Evolutionary conservation across 2,888 invertebrate species (phyloP).

Genomic region (Loripinus fragilis): DNA sequence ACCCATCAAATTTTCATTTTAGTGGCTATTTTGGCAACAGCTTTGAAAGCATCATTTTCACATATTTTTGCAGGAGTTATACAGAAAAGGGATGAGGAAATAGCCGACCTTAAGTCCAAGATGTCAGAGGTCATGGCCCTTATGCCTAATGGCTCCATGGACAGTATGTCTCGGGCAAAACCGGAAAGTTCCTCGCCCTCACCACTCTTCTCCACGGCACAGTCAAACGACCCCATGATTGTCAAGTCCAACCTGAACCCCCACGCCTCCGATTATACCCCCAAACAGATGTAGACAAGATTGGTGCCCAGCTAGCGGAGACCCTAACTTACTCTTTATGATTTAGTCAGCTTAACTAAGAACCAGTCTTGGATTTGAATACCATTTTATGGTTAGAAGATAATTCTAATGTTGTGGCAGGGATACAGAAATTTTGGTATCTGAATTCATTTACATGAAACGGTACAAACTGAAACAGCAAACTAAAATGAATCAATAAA

Average conservation of each 20-base stretch:
- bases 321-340: conserved; percentile 16
- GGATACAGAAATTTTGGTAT: no score
- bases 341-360: conserved; percentile 12
- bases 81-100: conserved; percentile 94
- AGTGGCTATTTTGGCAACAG: no score
- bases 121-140: conserved; percentile 97
- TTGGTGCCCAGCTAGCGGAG: conserved; percentile 7
- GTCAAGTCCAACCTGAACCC: conserved; percentile 89
- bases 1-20: no score
- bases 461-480: no score
- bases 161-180: conserved; percentile 52
- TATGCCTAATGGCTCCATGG: conserved; percentile 87
- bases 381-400: not conserved
- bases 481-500: no score
- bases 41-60: no score
- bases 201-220: conserved; percentile 69
- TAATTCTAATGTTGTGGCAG: no score
- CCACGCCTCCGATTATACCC: conserved; percentile 95
- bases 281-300: conserved; percentile 86
- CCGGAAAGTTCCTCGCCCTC: conserved; percentile 71
- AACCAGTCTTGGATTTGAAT: conserved; percentile 9
- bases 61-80: conserved; percentile 88
- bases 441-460: no score
- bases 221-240: conserved; percentile 60
- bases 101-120: conserved; percentile 94